Evolutionary conservation across 2,113 vertebrate species (phyloP), one percentile per base, ranked within the genome.

Genomic region (Dendrocopos noguchii): DNA sequence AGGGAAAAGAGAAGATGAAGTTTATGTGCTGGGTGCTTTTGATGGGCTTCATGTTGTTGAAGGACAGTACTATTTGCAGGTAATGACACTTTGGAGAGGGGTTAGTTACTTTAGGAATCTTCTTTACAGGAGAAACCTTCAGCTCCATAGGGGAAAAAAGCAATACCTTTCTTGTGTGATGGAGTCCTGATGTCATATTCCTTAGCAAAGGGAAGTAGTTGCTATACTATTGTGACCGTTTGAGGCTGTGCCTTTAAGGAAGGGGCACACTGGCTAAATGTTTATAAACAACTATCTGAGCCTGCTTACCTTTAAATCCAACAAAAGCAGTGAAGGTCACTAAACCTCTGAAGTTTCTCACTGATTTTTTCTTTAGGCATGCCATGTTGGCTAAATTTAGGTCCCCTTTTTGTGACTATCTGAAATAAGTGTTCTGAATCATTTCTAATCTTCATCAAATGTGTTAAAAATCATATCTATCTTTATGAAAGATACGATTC

Each of bases 41-140:
- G 94, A 98, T 47, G 95, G 89, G 28, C 96, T 97, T 80, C 97
- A 98, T 36, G 85, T 60, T 8, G 55, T 90, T 29, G 97, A 98
- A 96, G 97, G 97, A 66, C 88, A 97, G 24, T 98, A 97, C 73
- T 98, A 98, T 39, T 61, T 98, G 39, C 97, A 98, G 97, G 97
- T 97, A 97, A 88, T 61, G 20, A 68, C 44, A 88, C 25, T 90
- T 39, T 76, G 20, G 13, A 36, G 18, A 2, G 15, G 4, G 1
- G 3, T 3, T 65, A 46, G 24, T 92, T 84, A 25, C 73, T 89
- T 77, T 78, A 60, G 36, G 20, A 90, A 55, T 13, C 8, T 39
- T 65, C 12, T 73, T 84, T 75, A 70, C 17, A 60, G n/a, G 28
- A 76, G 42, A 81, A 93, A 42, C 55, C 28, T 91, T 64, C 61